Base-by-base conservation (phyloP, 2,113 vertebrate species). In the Rhinoptilus africanus region DNA sequence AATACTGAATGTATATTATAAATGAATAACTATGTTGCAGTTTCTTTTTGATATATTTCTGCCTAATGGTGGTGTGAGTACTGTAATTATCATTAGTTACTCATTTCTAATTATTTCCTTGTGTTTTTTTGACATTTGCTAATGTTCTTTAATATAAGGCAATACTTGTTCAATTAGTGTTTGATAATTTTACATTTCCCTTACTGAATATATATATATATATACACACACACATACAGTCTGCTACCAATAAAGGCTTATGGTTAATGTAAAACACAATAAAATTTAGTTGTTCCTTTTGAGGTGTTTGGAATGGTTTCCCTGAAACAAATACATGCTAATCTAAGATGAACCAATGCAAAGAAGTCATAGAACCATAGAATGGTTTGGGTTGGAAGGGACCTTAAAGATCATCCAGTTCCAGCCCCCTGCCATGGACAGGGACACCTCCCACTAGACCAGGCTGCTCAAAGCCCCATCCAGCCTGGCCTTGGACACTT, bases 31-130 rank as follows among this genome's bases (percentile, higher is more conserved):
- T 94, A 72, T 12, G 3, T 59, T 93, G 39, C 43, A 48, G 37
- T 18, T 69, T 39, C 37, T 59, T 92, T 87, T 87, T 93, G 19
- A 81, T 81, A 39, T 35, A 4, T 57, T 93, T 92, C 60, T 92
- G 45, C 57, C 57, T 89, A 92, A 91, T 94, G 73, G 43, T 57
- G 28, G 11, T 62, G 19, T 45, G 50, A 87, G 50, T 73, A 62
- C 84, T 87, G 43, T 69, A 85, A 81, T 95, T 95, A 95, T 48
- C 39, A 26, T 85, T 72, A 92, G 68, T 76, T 92, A 48, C 67
- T 85, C 1, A 19, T 86, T 91, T 91, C 30, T 48, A 54, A 43
- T 67, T 63, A 62, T 89, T 96, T 92, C 57, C 77, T 60, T 91
- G 88, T 51, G 64, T 47, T 62, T 88, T 91, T 75, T 91, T 89